Percentiles rank a stretch among this genome's conserved stretches.
Evolutionary conservation across 2,113 vertebrate genomes (phyloP).

Genomic region (Rhea americana): DNA sequence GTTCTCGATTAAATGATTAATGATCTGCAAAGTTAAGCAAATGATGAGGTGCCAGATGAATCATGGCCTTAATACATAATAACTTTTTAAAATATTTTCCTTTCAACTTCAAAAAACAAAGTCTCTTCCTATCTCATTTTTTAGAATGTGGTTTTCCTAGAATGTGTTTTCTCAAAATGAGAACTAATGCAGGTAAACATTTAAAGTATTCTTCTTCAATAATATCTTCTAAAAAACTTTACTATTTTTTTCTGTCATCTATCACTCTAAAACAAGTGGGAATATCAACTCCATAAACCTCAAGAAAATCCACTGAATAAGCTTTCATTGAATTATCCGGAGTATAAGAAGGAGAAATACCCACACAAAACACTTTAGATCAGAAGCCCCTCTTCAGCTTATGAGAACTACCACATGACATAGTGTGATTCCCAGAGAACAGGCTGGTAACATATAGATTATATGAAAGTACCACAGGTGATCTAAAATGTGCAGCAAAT

Average conservation of each 20-base stretch:
- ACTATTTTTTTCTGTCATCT: neutral
- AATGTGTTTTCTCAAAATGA: neutral
- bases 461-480: neutral
- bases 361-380: neutral
- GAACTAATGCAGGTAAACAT: neutral
- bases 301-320: neutral
- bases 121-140: neutral
- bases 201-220: neutral
- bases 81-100: neutral
- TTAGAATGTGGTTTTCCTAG: neutral
- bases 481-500: neutral
- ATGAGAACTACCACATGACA: neutral
- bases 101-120: neutral
- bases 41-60: neutral
- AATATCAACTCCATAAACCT: neutral
- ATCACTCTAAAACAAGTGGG: neutral
- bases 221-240: neutral
- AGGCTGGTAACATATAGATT: neutral
- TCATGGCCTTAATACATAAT: neutral
- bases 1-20: neutral
- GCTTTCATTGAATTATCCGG: neutral
- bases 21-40: neutral
- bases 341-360: neutral
- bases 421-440: neutral
- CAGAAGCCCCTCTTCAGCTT: neutral